phyloP scores from a whole-genome alignment of 1,140 invertebrate species.

The Choristoneura fumiferana region DNA sequence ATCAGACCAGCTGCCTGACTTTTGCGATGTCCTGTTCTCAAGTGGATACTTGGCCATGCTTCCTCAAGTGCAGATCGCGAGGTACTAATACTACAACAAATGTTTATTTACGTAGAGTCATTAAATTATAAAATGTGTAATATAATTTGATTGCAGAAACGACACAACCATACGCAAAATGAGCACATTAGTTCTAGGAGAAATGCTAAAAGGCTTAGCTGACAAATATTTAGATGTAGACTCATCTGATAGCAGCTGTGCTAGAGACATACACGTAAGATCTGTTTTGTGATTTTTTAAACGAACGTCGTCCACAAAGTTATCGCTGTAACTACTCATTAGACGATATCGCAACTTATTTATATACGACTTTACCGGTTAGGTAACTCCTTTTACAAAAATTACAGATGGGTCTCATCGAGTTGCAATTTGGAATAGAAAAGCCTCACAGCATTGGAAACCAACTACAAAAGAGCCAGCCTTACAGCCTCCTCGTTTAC shows the following conservation, averaged over 20 bases:
- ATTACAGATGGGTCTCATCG: constrained; percentile 55
- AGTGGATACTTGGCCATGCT: constrained; percentile 55
- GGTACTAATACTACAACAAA: constrained; percentile 36
- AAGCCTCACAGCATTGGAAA: constrained; percentile 48
- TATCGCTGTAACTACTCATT: no score
- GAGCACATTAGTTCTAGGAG: constrained; percentile 57
- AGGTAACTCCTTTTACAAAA: no score
- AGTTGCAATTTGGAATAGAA: constrained; percentile 58
- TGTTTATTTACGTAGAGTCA: no score
- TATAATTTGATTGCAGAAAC: no score
- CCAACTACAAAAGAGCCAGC: constrained; percentile 53
- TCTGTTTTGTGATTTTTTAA: no score
- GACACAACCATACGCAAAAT: constrained; percentile 51
- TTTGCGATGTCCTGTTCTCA: constrained; percentile 55
- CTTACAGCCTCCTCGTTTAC: constrained; percentile 62
- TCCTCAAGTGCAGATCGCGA: constrained; percentile 52
- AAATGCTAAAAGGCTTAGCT: constrained; percentile 56
- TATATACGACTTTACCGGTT: neutral
- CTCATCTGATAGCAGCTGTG: constrained; percentile 28
- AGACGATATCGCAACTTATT: neutral
- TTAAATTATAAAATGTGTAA: no score
- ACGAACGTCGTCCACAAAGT: no score
- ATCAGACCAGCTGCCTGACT: constrained; percentile 34
- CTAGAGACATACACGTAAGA: constrained; percentile 57
- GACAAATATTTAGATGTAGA: constrained; percentile 52